Evolutionary conservation across 2,797 vertebrate genomes (phyloP), one percentile per base, ranked within the genome.

Genomic region (Eulemur rubriventer): DNA sequence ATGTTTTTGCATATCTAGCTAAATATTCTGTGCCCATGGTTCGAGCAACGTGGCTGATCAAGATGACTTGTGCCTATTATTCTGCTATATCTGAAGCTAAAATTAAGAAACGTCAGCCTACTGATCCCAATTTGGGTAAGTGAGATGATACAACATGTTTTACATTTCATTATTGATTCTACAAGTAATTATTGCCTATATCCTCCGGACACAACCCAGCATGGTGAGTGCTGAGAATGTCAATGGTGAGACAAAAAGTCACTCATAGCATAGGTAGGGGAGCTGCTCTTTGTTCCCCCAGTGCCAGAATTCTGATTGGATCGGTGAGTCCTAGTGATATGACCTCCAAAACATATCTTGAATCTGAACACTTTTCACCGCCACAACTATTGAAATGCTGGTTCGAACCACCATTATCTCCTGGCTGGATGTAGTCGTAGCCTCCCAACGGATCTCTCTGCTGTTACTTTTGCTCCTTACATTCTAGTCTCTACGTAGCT

Each of bases 51-150:
- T 99, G 99, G 98, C 95, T 99, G 89, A 97, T 99, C 97, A 99
- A 99, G 98, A 99, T 99, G 98, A 99, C 98, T 0, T 99, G 98
- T 98, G 98, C 99, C 97, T 99, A 99, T 90, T 99, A 98, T 0
- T 98, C 98, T 97, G 98, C 98, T 48, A 97, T 99, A 96, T 99
- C 98, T 81, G 99, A 99, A 98, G 98, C 99, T 94, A 99, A 99
- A 97, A 98, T 99, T 96, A 99, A 99, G 98, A 99, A 99, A 76
- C 98, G 98, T 55, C 99, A 98, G 96, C 91, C 98, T 85, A 93
- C 97, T 0, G 99, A 99, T 97, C 99, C 99, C 41, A 99, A 99
- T 95, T 96, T 98, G 85, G 99, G 99, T 99, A 98, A 99, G 96
- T 72, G 90, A 95, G 79, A 10, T 11, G 30, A 24, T 30, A 18